Percentiles rank a stretch among this genome's conserved stretches.
Conservation (phyloP, 2,797 vertebrate genomes). For the Molossus alvarezi region DNA sequence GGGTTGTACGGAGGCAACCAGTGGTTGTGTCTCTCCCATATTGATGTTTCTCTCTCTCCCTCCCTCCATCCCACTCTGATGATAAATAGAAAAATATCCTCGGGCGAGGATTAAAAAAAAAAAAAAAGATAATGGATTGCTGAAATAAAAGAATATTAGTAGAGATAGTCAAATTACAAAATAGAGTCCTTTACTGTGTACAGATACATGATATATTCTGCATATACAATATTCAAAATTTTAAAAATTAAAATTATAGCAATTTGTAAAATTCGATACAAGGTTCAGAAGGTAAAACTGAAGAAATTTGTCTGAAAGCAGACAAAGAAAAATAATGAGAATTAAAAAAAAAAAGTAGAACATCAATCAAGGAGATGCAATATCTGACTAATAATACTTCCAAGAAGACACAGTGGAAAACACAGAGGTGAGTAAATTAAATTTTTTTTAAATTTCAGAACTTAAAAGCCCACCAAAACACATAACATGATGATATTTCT, state of each 20-base stretch:
- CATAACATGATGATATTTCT: neutral
- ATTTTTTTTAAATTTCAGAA: neutral
- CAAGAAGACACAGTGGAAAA: constrained; percentile 10
- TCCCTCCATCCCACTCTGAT: too few species aligned
- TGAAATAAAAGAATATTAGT: neutral
- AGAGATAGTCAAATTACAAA: constrained; percentile 11
- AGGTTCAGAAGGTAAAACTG: neutral
- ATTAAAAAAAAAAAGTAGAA: neutral
- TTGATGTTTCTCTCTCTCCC: too few species aligned
- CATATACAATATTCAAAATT: constrained; percentile 10
- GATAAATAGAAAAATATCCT: too few species aligned
- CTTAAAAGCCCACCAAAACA: constrained; percentile 8
- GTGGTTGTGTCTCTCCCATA: too few species aligned
- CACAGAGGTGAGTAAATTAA: neutral
- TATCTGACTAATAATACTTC: constrained; percentile 30
- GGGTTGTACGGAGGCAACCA: too few species aligned
- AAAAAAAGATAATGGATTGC: neutral
- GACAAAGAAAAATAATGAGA: neutral
- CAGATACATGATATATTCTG: neutral
- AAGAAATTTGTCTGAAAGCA: neutral
- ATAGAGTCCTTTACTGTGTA: neutral
- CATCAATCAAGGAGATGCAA: neutral
- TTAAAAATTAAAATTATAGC: constrained; percentile 46
- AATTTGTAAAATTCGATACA: constrained; percentile 37
- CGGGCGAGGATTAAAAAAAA: too few species aligned